Evolutionary conservation across 2,888 invertebrate genomes (phyloP).

Genomic region (Mesorhabditis belari): DNA sequence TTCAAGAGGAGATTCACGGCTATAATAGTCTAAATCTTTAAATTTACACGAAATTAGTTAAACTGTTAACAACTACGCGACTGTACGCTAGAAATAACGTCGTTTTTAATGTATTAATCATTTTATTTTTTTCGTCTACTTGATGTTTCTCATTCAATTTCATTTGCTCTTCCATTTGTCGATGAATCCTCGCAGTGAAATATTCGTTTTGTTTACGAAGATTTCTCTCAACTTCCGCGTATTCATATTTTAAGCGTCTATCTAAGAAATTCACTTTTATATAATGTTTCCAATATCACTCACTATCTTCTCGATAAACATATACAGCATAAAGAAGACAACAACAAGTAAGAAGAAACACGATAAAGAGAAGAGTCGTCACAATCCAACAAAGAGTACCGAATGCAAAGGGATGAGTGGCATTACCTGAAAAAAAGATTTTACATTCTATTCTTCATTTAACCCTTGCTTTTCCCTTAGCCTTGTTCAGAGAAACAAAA

Average conservation of each 20-base stretch:
- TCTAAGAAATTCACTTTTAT: constrained; percentile 8
- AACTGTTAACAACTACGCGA: too few relatives aligned
- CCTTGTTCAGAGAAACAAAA: too few relatives aligned
- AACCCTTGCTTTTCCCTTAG: too few relatives aligned
- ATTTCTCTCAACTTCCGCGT: constrained; percentile 15
- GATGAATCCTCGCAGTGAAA: constrained; percentile 19
- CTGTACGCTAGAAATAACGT: too few relatives aligned
- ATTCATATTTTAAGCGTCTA: constrained; percentile 11
- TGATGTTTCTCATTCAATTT: constrained; percentile 18
- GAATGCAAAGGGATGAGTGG: constrained; percentile 13
- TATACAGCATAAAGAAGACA: constrained; percentile 20
- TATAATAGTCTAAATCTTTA: too few relatives aligned
- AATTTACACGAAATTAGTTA: too few relatives aligned
- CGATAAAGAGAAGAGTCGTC: constrained; percentile 16
- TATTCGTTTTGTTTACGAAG: constrained; percentile 34
- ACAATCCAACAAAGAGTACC: constrained; percentile 31
- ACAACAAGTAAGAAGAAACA: constrained; percentile 12
- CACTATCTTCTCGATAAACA: constrained; percentile 30
- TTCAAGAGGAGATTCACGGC: too few relatives aligned
- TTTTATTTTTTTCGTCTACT: too few relatives aligned
- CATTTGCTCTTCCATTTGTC: constrained; percentile 32
- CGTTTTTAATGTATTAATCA: too few relatives aligned
- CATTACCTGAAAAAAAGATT: constrained; percentile 14
- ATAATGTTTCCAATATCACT: neutral
- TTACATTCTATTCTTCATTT: too few relatives aligned